A percentile compares a stretch with the other conserved stretches of the same genome.
Conservation (phyloP, 2,113 vertebrate species). For the Vulpes ferrilata region DNA sequence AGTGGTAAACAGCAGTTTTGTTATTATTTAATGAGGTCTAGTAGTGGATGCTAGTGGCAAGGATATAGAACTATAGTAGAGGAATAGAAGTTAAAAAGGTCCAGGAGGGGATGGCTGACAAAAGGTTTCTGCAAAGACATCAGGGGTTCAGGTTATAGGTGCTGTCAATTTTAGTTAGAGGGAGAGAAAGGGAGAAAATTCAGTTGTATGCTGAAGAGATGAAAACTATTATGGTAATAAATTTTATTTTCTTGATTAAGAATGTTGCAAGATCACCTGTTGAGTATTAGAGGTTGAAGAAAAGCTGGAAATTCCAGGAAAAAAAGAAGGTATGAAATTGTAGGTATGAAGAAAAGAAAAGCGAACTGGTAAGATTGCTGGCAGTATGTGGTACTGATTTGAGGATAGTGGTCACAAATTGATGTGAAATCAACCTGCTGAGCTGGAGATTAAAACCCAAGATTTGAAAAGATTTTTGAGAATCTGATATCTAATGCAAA, state of each 20-base stretch:
- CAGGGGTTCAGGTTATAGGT: background rate
- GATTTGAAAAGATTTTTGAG: background rate
- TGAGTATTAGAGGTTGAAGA: background rate
- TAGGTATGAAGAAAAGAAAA: background rate
- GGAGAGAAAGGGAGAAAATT: background rate
- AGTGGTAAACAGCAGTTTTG: background rate
- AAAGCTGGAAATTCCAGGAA: background rate
- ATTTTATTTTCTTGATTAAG: constrained; percentile 5
- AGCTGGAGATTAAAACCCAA: background rate
- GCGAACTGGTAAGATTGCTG: background rate
- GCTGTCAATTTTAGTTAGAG: background rate
- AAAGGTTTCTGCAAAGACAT: background rate
- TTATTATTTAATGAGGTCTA: background rate
- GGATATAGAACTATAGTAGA: background rate
- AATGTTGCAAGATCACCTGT: background rate
- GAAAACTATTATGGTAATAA: background rate
- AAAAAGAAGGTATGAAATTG: background rate
- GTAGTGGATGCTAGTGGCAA: background rate
- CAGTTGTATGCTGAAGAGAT: background rate
- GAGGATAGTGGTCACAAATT: background rate
- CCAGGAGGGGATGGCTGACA: background rate
- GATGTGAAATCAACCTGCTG: background rate
- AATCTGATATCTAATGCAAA: background rate
- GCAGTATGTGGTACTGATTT: background rate
- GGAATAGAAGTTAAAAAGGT: background rate